Conservation (phyloP, 2,113 vertebrate genomes). For the Spheniscus mendiculus region DNA sequence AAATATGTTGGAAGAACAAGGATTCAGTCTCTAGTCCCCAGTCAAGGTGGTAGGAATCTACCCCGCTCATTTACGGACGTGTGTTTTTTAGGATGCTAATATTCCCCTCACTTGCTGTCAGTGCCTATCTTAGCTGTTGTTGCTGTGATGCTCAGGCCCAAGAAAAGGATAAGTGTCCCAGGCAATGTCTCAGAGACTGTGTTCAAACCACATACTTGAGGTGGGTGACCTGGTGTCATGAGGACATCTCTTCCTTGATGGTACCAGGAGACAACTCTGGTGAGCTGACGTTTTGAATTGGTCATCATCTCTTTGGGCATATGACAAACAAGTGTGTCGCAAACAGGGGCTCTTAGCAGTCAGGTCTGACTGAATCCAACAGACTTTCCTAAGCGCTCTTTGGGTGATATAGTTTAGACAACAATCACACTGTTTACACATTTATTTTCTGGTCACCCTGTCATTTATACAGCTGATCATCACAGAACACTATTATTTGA, state of each 20-base stretch:
- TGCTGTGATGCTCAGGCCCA: background rate
- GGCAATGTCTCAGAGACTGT: background rate
- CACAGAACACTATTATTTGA: background rate
- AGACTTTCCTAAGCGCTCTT: background rate
- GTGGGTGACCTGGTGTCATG: too few species aligned
- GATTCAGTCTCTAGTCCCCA: background rate
- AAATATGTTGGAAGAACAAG: background rate
- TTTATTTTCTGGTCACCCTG: background rate
- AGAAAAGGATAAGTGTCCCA: background rate
- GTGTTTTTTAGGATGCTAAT: background rate
- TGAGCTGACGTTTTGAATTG: background rate
- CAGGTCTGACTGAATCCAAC: background rate
- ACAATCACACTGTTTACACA: background rate
- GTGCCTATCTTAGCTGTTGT: background rate
- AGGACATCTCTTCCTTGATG: background rate
- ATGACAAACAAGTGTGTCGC: accelerated
- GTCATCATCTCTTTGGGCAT: background rate
- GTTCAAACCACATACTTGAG: background rate
- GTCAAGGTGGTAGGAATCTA: background rate
- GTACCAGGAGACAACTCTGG: too few species aligned
- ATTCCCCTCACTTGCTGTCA: background rate
- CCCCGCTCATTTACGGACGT: background rate
- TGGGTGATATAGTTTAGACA: background rate
- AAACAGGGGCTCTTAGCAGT: background rate
- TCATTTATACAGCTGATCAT: background rate